A percentile compares a stretch with the other conserved stretches of the same genome.
Conservation (phyloP, 2,888 invertebrate species). For the Caenorhabditis uteleia region DNA sequence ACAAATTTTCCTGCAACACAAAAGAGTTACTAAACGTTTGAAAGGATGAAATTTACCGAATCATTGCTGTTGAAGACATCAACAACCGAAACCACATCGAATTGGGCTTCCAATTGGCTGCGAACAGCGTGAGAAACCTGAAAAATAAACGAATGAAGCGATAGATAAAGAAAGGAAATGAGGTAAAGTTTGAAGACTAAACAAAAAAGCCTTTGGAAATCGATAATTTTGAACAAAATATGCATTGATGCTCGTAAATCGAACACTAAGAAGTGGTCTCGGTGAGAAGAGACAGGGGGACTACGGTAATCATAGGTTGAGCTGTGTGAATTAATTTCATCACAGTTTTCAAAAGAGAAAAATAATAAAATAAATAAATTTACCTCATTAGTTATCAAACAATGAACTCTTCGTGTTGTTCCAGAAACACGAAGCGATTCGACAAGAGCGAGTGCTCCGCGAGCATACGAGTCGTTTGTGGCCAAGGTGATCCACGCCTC, state of each 20-base stretch:
- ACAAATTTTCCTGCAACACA: slow-evolving; percentile 79
- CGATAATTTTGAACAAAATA: too few species aligned
- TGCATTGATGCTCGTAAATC: too few species aligned
- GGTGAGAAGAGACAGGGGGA: too few species aligned
- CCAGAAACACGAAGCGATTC: slow-evolving; percentile 84
- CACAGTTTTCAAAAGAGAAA: background rate
- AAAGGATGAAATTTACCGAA: too few species aligned
- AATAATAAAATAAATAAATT: background rate
- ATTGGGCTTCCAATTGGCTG: slow-evolving; percentile 81
- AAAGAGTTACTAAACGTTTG: background rate
- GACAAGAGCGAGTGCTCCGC: slow-evolving; percentile 90
- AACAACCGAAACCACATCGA: slow-evolving; percentile 86
- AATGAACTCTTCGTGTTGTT: slow-evolving; percentile 83
- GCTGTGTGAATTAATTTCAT: too few species aligned
- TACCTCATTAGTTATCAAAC: slow-evolving; percentile 89
- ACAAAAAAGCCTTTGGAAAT: too few species aligned
- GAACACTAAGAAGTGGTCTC: too few species aligned
- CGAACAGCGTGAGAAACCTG: slow-evolving; percentile 73
- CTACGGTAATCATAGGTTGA: too few species aligned
- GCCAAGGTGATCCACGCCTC: slow-evolving; percentile 95
- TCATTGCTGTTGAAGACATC: slow-evolving; percentile 93
- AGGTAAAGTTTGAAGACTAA: too few species aligned
- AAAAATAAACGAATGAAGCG: background rate
- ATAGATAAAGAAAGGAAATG: too few species aligned
- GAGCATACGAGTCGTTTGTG: slow-evolving; percentile 94